These are phyloP conservation scores for Xenentodon cancila DNA, from an alignment of 2,797 vertebrate genomes.

Conservation along the genomic window DNA sequence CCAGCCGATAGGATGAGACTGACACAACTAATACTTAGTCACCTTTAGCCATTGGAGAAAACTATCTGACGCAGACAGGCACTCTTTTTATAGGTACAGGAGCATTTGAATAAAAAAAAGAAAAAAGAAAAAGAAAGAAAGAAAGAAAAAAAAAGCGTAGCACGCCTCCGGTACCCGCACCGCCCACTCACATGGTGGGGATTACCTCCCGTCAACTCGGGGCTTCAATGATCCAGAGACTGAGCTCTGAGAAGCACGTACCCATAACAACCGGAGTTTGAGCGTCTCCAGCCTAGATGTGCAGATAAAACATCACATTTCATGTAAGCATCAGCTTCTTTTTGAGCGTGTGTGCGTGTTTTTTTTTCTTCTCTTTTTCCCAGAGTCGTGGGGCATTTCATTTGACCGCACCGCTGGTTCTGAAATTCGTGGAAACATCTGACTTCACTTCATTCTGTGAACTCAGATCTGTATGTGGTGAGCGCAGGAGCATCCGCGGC, in stretches of 20 bases:
- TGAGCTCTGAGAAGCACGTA: conserved; percentile 21
- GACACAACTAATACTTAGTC: conserved; percentile 59
- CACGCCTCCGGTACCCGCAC: conserved; percentile 89
- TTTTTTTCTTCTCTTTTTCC: too few relatives aligned
- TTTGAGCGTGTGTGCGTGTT: not conserved
- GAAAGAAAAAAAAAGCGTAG: conserved; percentile 70
- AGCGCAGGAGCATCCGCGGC: not conserved
- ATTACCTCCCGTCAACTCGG: conserved; percentile 89
- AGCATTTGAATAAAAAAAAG: conserved; percentile 85
- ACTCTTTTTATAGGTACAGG: conserved; percentile 91
- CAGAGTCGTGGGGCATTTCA: conserved; percentile 3
- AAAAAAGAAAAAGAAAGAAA: conserved; percentile 10
- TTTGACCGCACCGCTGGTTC: conserved; percentile 13
- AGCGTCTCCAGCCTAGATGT: conserved; percentile 13
- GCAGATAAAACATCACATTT: conserved; percentile 8
- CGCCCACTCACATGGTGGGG: conserved; percentile 96
- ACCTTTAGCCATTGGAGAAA: conserved; percentile 73
- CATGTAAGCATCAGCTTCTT: not conserved
- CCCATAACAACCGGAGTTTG: not conserved
- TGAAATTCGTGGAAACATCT: conserved; percentile 25
- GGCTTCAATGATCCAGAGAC: conserved; percentile 37
- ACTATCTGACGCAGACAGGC: conserved; percentile 78
- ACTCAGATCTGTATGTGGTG: conserved; percentile 6
- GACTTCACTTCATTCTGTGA: conserved; percentile 13
- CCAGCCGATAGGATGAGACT: conserved; percentile 51